These are phyloP conservation scores for Aplysina aerophoba DNA, from an alignment of 37 sponge, comb jelly and placozoan genomes.

Conservation along the genomic window DNA sequence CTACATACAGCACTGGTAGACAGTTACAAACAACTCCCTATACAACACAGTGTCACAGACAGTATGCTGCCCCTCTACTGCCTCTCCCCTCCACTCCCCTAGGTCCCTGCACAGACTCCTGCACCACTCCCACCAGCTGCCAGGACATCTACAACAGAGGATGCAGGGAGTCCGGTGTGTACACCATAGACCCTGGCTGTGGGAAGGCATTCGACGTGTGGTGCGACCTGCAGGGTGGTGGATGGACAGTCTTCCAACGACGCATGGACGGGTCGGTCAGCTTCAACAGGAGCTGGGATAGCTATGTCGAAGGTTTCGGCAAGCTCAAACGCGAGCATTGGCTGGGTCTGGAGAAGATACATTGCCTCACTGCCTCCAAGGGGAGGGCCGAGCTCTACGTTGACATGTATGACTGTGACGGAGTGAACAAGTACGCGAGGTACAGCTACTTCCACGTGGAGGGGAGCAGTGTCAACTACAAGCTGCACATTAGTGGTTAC, in stretches of 20 bases:
- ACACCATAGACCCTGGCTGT: background rate
- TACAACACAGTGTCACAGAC: background rate
- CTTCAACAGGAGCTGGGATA: background rate
- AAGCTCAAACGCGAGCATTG: background rate
- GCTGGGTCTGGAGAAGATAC: background rate
- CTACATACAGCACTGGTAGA: too few species aligned
- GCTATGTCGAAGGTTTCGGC: background rate
- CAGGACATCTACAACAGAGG: background rate
- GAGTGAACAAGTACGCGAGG: too few species aligned
- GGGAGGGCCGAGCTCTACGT: too few species aligned
- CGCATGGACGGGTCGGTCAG: background rate
- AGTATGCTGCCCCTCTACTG: too few species aligned
- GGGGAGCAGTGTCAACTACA: background rate
- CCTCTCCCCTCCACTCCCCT: too few species aligned
- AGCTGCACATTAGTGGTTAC: background rate
- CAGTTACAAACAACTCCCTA: background rate
- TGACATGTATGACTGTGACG: too few species aligned
- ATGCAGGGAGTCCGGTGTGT: background rate
- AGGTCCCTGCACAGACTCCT: too few species aligned
- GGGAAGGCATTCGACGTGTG: slow-evolving; percentile 6
- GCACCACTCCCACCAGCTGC: background rate
- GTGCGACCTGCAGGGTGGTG: slow-evolving; percentile 6
- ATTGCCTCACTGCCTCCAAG: background rate
- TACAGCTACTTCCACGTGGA: too few species aligned
- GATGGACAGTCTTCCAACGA: slow-evolving; percentile 11